Percentiles rank a stretch among this genome's conserved stretches.
Conservation (phyloP, 2,888 invertebrate species). For the Melanchra persicariae region DNA sequence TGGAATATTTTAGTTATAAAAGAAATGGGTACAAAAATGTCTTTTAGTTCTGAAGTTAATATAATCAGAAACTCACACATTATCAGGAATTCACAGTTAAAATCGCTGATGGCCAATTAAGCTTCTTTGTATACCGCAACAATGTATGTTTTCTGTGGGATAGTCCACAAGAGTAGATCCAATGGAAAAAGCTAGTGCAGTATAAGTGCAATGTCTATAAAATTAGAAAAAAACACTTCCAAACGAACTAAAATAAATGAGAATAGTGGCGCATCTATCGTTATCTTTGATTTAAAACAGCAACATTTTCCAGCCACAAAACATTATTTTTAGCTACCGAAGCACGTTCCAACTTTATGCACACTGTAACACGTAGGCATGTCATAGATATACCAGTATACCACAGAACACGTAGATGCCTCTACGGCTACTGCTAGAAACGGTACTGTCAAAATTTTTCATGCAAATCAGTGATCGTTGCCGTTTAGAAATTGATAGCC, state of each 20-base stretch:
- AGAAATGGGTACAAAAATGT: too few relatives aligned
- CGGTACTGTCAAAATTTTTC: background rate
- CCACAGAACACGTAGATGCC: background rate
- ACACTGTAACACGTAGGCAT: conserved; percentile 57
- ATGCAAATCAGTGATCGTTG: background rate
- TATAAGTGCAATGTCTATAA: too few relatives aligned
- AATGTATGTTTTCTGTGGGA: too few relatives aligned
- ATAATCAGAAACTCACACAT: too few relatives aligned
- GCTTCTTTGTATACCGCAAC: too few relatives aligned
- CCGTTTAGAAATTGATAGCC: background rate
- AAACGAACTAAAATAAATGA: background rate
- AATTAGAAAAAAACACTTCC: too few relatives aligned
- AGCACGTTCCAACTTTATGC: conserved; percentile 75
- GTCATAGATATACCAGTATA: conserved; percentile 19
- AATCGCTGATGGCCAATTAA: too few relatives aligned
- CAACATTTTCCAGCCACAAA: background rate
- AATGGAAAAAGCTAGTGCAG: too few relatives aligned
- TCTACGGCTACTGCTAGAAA: background rate
- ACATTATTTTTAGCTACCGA: conserved; percentile 65
- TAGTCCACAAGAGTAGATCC: too few relatives aligned
- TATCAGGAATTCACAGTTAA: too few relatives aligned
- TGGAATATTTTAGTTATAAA: background rate
- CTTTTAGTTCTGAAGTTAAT: background rate
- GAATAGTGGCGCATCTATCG: background rate
- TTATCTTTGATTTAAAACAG: background rate